phyloP scores from a whole-genome alignment of 2,888 invertebrate species.

The Drosophila acutilabella region DNA sequence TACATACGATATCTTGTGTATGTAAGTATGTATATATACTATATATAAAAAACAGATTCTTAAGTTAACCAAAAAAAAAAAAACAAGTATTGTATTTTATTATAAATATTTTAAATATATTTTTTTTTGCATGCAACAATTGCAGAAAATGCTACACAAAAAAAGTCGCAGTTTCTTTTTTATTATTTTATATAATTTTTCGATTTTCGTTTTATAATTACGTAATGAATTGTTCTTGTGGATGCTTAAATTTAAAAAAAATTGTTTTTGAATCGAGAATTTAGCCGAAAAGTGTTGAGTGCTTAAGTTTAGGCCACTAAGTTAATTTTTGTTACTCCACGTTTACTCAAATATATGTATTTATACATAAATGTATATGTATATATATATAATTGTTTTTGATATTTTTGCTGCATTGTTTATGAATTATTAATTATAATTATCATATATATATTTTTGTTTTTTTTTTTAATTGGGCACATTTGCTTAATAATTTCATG shows the following conservation, averaged over 20 bases:
- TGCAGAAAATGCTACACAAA: constrained; percentile 64
- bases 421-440: constrained; percentile 20
- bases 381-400: constrained; percentile 52
- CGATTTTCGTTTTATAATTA: constrained; percentile 27
- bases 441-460: constrained; percentile 1
- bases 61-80: constrained; percentile 47
- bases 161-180: constrained; percentile 39
- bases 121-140: constrained; percentile 45
- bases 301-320: constrained; percentile 68
- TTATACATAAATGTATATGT: constrained; percentile 24
- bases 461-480: constrained; percentile 55
- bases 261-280: constrained; percentile 44
- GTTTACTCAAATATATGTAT: constrained; percentile 33
- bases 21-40: constrained; percentile 26
- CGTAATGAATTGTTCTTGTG: constrained; percentile 36
- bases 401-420: constrained; percentile 74
- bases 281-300: constrained; percentile 66
- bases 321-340: constrained; percentile 23
- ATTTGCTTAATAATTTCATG: constrained; percentile 51
- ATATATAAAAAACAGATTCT: constrained; percentile 53
- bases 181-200: background rate
- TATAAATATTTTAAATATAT: constrained; percentile 26
- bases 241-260: constrained; percentile 58
- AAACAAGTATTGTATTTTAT: constrained; percentile 37
- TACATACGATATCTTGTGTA: constrained; percentile 14